Base-by-base conservation (phyloP, 2,797 vertebrate species). In the Tenualosa thibaudeaui region DNA sequence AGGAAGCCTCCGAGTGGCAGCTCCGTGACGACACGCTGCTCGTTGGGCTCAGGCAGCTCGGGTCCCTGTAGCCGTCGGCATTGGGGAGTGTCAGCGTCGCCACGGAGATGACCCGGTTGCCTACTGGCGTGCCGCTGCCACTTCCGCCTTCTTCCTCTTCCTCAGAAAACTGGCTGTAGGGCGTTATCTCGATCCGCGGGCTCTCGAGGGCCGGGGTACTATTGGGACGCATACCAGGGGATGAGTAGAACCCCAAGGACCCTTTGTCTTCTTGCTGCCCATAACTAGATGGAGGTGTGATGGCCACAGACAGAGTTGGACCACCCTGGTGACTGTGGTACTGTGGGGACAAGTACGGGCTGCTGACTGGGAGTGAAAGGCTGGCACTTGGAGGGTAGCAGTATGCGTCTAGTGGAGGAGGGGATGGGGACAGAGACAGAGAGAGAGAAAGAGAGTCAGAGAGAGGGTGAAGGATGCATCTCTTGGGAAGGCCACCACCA, bases 1-100 rank as follows among this genome's bases (percentile, higher is more conserved):
- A 99, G 3, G 98, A 99, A 0, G 97, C 97, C 78, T 99, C 98
- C 0, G 98, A 99, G 91, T 98, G 97, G 91, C 97, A 97, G 92
- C 98, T 99, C 83, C 98, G 96, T 0, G 98, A 99, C 3, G 98
- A 99, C 86, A 98, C 90, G 90, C 98, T 99, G 94, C 98, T 99
- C 0, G 98, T 97, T 0, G 98, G 98, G 89, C 98, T 99, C 81
- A 99, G 96, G 93, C 98, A 98, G 65, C 95, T 96, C 0, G 98
- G 98, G 93, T 99, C 98, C 5, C 98, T 95, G 91, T 99, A 99
- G 0, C 96, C 96, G 43, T 99, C 98, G 0, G 95, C 94, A 85
- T 93, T 95, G 0, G 98, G 98, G 87, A 99, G 94, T 81, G 93
- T 96, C 94, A 99, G 90, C 0, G 97, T 99, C 89, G 97, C 97